phyloP scores from a whole-genome alignment of 2,113 vertebrate species.

The Myodes glareolus region DNA sequence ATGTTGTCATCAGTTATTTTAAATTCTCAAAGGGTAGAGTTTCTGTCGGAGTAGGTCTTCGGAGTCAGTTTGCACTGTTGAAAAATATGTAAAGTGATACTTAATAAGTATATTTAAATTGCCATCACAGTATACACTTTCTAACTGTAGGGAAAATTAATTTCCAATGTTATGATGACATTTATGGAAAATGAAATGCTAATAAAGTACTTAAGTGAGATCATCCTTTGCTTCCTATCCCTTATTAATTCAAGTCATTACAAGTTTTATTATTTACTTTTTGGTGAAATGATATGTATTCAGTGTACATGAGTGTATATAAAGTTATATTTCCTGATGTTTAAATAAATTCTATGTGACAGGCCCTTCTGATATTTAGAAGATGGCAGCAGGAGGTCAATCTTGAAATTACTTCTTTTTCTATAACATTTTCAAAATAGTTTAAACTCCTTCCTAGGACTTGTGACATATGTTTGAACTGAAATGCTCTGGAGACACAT shows the following conservation, averaged over 20 bases:
- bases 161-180: background rate
- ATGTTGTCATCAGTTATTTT: background rate
- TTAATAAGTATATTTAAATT: background rate
- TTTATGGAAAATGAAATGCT: constrained; percentile 37
- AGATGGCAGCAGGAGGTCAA: background rate
- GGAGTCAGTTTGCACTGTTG: background rate
- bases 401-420: constrained; percentile 53
- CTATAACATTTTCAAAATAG: constrained; percentile 41
- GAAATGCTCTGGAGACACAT: constrained; percentile 3
- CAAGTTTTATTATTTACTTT: constrained; percentile 56
- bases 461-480: constrained; percentile 2
- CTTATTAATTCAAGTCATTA: background rate
- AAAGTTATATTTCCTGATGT: background rate
- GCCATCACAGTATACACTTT: background rate
- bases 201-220: constrained; percentile 30
- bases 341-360: constrained; percentile 20
- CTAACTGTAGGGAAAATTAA: background rate
- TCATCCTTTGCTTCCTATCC: constrained; percentile 22
- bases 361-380: background rate
- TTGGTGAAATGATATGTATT: constrained; percentile 29
- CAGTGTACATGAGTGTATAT: background rate
- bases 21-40: background rate
- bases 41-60: background rate
- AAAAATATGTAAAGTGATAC: background rate
- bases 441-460: constrained; percentile 41